These are phyloP conservation scores for Neodiprion lecontei DNA, from an alignment of 1,140 invertebrate genomes.

Conservation along the genomic window DNA sequence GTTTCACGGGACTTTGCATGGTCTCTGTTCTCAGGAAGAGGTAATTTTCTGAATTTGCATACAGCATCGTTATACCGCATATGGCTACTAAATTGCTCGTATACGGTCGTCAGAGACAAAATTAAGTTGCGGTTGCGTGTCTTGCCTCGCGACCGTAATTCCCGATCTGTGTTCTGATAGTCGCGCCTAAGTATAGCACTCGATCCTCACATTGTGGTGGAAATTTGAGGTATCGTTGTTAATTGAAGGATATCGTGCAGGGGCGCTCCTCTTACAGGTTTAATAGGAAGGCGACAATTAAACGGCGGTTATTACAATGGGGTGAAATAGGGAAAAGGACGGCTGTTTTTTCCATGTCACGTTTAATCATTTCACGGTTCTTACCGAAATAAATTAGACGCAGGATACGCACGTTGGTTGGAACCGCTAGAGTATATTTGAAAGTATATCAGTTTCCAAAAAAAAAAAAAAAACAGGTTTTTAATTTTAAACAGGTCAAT, in stretches of 20 bases:
- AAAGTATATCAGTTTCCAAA: too few relatives aligned
- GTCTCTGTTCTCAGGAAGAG: neutral
- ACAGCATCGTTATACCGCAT: neutral
- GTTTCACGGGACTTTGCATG: too few relatives aligned
- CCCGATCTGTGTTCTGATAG: neutral
- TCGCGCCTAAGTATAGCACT: neutral
- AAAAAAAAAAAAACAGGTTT: too few relatives aligned
- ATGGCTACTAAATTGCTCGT: neutral
- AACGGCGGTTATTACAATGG: neutral
- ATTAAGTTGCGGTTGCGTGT: constrained; percentile 7
- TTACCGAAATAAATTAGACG: neutral
- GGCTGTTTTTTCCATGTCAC: neutral
- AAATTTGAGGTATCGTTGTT: neutral
- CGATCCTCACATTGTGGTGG: neutral
- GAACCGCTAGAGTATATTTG: too few relatives aligned
- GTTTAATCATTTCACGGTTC: neutral
- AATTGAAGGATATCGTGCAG: constrained; percentile 4
- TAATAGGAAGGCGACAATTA: neutral
- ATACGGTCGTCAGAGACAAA: neutral
- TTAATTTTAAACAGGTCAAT: too few relatives aligned
- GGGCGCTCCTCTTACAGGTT: neutral
- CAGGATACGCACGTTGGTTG: too few relatives aligned
- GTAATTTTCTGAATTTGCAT: neutral
- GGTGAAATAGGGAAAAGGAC: too few relatives aligned
- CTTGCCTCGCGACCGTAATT: neutral